Evolutionary conservation across 1,140 invertebrate species (phyloP), one percentile per base, ranked within the genome.

Genomic region (Episyrphus balteatus): DNA sequence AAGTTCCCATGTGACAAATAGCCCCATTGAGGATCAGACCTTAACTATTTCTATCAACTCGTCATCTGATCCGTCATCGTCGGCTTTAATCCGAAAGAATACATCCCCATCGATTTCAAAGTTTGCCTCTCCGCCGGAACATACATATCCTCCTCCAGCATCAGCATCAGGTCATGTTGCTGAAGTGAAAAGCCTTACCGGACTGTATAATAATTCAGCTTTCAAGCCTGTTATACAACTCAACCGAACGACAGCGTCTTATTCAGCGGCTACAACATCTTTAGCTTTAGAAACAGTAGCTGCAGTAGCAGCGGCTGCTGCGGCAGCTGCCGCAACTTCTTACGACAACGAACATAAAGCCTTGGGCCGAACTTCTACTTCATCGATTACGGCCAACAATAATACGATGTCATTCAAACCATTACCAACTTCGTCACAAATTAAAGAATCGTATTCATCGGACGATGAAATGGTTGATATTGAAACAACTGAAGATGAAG

Each of bases 401-500:
- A 26, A 26, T 26, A 5, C 21, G 3, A 3, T 26, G 3, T 26
- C 21, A 26, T 26, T 26, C 3, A 26, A 26, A 26, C 21, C 21
- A 8, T 31, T 31, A 14, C 2, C 2, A 31, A 6, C 11, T 11
- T n/a, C 34, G 7, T 15, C 30, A 3, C 55, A 48, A 33, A 41
- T 54, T 14, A 56, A 54, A 42, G 18, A 45, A 38, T 36, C 50
- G 47, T 3, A 48, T 55, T 66, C 42, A 73, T 47, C 66, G 56
- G 67, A 76, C 51, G 75, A 78, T 50, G 76, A 78, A 55, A 63
- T 71, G 10, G 77, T 79, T 1, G 77, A 79, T 55, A 77, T 79
- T 51, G 77, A 79, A 54, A 77, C 76, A 9, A 79, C 76, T 1
- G 75, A 76, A 48, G 76, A 79, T 13, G 70, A 70, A 26, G 21